Conservation (phyloP, 2,797 vertebrate species). For the Oreortyx pictus region DNA sequence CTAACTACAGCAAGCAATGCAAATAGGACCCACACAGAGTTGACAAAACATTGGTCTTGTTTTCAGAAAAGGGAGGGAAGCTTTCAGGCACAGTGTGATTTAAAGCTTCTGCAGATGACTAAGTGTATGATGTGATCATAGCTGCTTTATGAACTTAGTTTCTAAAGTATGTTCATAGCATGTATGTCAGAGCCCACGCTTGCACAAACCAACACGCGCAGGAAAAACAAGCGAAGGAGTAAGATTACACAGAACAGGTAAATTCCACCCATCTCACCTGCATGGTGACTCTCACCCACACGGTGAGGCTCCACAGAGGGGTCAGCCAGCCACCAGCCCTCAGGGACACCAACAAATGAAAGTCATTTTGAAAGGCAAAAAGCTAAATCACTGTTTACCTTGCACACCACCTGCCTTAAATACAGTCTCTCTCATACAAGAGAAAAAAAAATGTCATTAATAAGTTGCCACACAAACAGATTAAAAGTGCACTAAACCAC, state of each 20-base stretch:
- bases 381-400: neutral
- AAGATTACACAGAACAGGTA: neutral
- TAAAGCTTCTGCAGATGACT: conserved; percentile 31
- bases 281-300: neutral
- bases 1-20: neutral
- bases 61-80: conserved; percentile 31
- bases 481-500: neutral
- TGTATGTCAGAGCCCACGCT: conserved; percentile 1
- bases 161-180: neutral
- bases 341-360: neutral
- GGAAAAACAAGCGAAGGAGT: neutral
- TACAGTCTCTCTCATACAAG: neutral
- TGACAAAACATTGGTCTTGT: conserved; percentile 51
- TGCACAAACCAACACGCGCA: neutral
- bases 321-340: neutral
- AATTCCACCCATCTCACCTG: neutral
- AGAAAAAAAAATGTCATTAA: neutral
- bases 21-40: conserved; percentile 42
- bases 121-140: neutral
- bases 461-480: neutral
- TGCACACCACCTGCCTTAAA: neutral
- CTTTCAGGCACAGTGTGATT: conserved; percentile 6
- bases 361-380: neutral
- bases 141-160: conserved; percentile 22
- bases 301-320: neutral